These are phyloP conservation scores for Xenentodon cancila DNA, from an alignment of 2,797 vertebrate species.

Conservation along the genomic window DNA sequence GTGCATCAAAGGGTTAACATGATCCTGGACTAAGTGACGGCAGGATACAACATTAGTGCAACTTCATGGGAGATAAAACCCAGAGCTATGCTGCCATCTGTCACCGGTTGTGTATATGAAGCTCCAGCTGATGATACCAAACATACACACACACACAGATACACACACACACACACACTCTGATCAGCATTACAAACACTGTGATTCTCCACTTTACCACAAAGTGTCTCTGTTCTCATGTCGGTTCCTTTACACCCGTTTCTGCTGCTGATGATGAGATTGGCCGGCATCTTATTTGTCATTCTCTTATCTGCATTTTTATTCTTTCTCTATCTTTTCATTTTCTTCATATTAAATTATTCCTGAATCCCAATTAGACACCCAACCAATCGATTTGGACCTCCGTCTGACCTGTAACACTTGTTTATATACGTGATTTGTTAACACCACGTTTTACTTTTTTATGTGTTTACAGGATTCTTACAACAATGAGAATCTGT, in stretches of 20 bases:
- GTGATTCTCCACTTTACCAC: constrained; percentile 66
- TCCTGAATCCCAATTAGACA: too few species aligned
- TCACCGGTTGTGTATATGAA: constrained; percentile 21
- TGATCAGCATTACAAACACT: constrained; percentile 4
- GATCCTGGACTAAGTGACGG: too few species aligned
- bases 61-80: constrained; percentile 11
- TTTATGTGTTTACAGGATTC: too few species aligned
- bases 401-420: too few species aligned
- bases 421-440: too few species aligned
- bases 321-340: not conserved
- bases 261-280: constrained; percentile 9
- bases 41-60: not conserved
- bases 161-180: too few species aligned
- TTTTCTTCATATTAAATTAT: too few species aligned
- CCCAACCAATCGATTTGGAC: too few species aligned
- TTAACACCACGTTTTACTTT: too few species aligned
- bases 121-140: not conserved
- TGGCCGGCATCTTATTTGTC: not conserved
- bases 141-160: too few species aligned
- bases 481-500: too few species aligned
- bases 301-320: not conserved
- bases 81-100: constrained; percentile 31
- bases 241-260: constrained; percentile 34
- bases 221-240: constrained; percentile 68
- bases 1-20: too few species aligned